Percentiles rank a stretch among this genome's conserved stretches.
Evolutionary conservation across 1,140 invertebrate genomes (phyloP).

Genomic region (Eciton burchellii): DNA sequence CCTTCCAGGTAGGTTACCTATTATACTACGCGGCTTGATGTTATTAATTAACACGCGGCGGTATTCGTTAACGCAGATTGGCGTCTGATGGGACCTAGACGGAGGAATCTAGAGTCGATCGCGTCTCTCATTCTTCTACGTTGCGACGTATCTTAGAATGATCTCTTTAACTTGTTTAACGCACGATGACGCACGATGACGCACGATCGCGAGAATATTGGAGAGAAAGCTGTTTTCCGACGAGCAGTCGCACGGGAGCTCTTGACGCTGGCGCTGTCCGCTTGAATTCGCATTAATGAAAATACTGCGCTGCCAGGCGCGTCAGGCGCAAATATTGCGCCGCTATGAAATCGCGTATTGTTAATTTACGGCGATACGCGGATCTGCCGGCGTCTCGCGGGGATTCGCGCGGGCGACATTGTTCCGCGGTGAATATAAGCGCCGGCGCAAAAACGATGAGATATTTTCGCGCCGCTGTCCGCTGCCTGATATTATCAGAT

Average conservation of each 20-base stretch:
- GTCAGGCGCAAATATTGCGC: conserved; percentile 52
- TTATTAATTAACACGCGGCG: neutral
- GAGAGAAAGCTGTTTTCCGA: neutral
- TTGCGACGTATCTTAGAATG: neutral
- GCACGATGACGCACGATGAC: conserved; percentile 1
- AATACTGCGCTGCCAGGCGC: conserved; percentile 31
- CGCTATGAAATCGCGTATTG: conserved; percentile 53
- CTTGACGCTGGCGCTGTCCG: conserved; percentile 39
- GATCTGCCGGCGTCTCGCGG: conserved; percentile 34
- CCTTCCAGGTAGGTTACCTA: neutral
- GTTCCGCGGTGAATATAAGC: conserved; percentile 61
- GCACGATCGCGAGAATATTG: neutral
- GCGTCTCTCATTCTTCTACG: neutral
- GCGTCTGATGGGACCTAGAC: neutral
- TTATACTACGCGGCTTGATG: too few species aligned
- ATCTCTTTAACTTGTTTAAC: neutral
- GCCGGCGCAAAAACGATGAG: conserved; percentile 59
- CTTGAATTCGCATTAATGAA: conserved; percentile 52
- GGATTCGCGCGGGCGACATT: conserved; percentile 58
- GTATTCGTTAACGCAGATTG: neutral
- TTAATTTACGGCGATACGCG: conserved; percentile 68
- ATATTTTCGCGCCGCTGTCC: conserved; percentile 58
- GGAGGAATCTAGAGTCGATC: neutral
- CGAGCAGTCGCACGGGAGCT: conserved; percentile 13
- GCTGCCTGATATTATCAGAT: conserved; percentile 72